Conservation (phyloP, 2,797 vertebrate species). For the Halcyon leucocephala region DNA sequence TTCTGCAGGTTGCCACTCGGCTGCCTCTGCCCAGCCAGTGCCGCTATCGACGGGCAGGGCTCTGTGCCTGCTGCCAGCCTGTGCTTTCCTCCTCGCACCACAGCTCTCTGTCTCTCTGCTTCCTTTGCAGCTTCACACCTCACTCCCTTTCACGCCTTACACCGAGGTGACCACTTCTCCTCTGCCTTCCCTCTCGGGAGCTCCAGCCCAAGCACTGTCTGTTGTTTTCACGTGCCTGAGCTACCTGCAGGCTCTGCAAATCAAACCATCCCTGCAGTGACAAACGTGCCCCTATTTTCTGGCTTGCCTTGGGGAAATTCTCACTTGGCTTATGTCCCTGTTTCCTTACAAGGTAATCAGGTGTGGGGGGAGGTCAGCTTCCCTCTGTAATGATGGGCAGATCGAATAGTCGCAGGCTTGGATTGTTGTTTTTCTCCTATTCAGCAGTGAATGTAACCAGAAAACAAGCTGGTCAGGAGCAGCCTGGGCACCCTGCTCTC, state of each 20-base stretch:
- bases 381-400: neutral
- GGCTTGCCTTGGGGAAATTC: neutral
- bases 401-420: neutral
- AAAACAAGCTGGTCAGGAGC: neutral
- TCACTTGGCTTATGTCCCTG: neutral
- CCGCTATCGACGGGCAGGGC: neutral
- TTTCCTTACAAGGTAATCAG: neutral
- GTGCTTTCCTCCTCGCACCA: neutral
- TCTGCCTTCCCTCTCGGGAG: neutral
- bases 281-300: neutral
- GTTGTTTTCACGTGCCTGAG: rapidly evolving
- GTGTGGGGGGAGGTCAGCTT: neutral
- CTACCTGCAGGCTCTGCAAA: neutral
- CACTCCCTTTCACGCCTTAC: neutral
- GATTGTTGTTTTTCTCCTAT: neutral
- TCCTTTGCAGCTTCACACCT: neutral
- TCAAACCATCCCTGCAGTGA: neutral
- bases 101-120: rapidly evolving
- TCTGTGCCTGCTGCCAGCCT: neutral
- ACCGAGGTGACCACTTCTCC: neutral
- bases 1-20: rapidly evolving
- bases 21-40: neutral
- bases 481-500: neutral
- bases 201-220: neutral
- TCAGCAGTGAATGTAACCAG: neutral